Evolutionary conservation across 2,888 invertebrate genomes (phyloP), one percentile per base, ranked within the genome.

Genomic region (Myopa tessellatipennis): DNA sequence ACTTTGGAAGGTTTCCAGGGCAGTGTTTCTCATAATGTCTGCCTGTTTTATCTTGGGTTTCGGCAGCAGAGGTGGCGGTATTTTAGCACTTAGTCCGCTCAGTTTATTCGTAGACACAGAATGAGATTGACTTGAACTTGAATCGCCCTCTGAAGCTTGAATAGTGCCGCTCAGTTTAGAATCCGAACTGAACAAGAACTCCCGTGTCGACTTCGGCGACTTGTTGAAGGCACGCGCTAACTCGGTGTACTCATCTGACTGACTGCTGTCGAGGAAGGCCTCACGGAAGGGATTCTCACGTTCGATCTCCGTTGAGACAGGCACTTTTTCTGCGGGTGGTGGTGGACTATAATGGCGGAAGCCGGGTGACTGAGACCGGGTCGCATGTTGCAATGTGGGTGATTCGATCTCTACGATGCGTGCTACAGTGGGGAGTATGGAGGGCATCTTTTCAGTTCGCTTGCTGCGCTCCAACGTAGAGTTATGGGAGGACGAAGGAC

Each of bases 221-320:
- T 83, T 84, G 8, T 84, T 87, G 52, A 88, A 85, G 0, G 86
- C 83, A 78, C 85, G 88, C 26, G 88, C 88, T 74, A 89, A 82
- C 78, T 86, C 84, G 10, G 89, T 89, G 75, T 89, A 89, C 69
- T 87, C 85, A 76, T 89, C 88, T 7, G 80, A 83, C 10, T 79
- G 55, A 16, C 81, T 81, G 45, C 78, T 80, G 18, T 82, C 82
- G 18, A 87, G 82, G 78, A 85, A 87, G 74, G 87, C 87, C 76
- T 86, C 85, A 0, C 89, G 87, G 82, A 90, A 90, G 38, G 90
- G 90, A 84, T 90, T 90, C 65, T 90, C 90, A 3, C 87, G 85
- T 77, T 89, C 89, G 76, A 89, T 86, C 83, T 89, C 89, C 0
- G 81, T 76, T 10, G 84, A 83, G 5, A 83, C 73, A 6, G 79